Percentiles rank a stretch among this genome's conserved stretches.
Conservation (phyloP, 1,140 invertebrate genomes). For the Drosophila busckii region DNA sequence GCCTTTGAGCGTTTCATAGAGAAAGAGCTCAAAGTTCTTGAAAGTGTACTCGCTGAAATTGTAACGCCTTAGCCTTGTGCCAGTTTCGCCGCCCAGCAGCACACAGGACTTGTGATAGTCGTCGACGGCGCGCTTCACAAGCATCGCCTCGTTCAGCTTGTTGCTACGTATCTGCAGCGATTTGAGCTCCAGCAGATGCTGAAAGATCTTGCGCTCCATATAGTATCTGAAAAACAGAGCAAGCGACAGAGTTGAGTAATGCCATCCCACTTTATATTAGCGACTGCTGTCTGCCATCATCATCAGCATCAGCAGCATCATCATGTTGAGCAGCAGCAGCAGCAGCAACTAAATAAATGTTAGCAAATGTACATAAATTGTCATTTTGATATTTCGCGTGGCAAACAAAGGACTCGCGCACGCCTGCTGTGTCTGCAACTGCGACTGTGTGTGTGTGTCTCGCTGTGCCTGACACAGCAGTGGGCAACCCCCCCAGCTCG, state of each 20-base stretch:
- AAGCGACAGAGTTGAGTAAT: neutral
- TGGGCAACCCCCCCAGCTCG: neutral
- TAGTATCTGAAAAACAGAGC: conserved; percentile 85
- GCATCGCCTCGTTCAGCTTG: conserved; percentile 91
- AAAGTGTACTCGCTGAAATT: conserved; percentile 87
- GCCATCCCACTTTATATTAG: too few relatives aligned
- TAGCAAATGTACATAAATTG: conserved; percentile 70
- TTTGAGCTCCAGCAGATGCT: conserved; percentile 95
- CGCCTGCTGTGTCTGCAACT: conserved; percentile 36
- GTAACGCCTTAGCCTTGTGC: conserved; percentile 81
- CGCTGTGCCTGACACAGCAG: conserved; percentile 19
- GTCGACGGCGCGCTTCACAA: conserved; percentile 91
- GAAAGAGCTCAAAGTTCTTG: conserved; percentile 93
- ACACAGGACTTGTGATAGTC: conserved; percentile 89
- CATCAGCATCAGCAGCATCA: conserved; percentile 9
- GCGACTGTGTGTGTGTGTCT: neutral
- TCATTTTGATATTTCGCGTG: conserved; percentile 68
- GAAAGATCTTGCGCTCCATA: conserved; percentile 94
- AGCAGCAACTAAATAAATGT: conserved; percentile 52
- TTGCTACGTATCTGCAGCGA: conserved; percentile 93
- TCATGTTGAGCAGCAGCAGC: conserved; percentile 7
- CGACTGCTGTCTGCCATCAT: neutral
- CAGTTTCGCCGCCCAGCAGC: conserved; percentile 82
- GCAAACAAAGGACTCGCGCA: conserved; percentile 51
- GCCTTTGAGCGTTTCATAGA: conserved; percentile 91